Evolutionary conservation across 2,888 invertebrate species (phyloP).

Genomic region (Lepidocyrtinus sp.): DNA sequence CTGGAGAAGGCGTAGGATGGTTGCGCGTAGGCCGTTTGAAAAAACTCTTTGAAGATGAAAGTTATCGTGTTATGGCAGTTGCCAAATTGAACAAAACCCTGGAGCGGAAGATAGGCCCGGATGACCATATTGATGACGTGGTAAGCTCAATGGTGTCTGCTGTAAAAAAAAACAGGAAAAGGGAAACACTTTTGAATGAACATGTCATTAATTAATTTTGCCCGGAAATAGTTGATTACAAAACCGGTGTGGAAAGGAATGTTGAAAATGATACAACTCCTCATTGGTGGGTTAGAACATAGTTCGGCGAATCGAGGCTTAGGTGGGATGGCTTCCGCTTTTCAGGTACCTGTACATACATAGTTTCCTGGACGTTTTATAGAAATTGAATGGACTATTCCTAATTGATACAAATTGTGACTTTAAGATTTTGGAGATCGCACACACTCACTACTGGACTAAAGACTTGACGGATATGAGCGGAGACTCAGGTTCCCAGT

Average conservation of each 20-base stretch:
- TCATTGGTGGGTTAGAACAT: conserved; percentile 91
- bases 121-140: conserved; percentile 98
- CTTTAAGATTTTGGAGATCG: conserved; percentile 92
- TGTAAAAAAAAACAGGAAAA: not conserved
- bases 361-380: not conserved
- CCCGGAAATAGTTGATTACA: conserved; percentile 85
- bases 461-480: conserved; percentile 80
- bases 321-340: conserved; percentile 98
- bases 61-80: conserved; percentile 95
- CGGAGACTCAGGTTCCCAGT: conserved; percentile 65
- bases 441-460: conserved; percentile 98
- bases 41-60: conserved; percentile 99
- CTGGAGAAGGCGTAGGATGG: conserved; percentile 97
- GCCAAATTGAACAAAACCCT: conserved; percentile 95
- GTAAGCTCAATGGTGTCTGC: conserved; percentile 77
- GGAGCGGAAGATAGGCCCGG: conserved; percentile 92
- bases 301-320: conserved; percentile 94
- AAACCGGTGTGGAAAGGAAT: conserved; percentile 97
- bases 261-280: conserved; percentile 91
- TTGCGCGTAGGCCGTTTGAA: conserved; percentile 92
- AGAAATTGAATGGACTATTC: not conserved
- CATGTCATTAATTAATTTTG: not conserved
- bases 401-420: too few species aligned
- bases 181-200: too few species aligned
- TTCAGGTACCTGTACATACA: conserved; percentile 73